Evolutionary conservation across 2,888 invertebrate genomes (phyloP).

Genomic region (Agrotis clavis): DNA sequence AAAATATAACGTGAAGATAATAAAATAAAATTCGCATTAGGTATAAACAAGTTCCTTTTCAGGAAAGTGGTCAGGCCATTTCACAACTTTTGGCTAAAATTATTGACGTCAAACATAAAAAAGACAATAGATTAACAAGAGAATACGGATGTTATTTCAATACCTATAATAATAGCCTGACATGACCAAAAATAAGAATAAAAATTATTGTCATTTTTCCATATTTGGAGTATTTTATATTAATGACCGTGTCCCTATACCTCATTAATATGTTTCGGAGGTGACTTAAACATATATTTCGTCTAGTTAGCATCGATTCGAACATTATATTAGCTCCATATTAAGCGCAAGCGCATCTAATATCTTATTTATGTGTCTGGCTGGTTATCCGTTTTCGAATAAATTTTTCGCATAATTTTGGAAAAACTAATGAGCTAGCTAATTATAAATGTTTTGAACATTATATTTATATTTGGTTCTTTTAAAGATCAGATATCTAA

Average conservation of each 20-base stretch:
- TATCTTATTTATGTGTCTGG: constrained; percentile 62
- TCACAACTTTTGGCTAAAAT: neutral
- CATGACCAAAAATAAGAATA: constrained; percentile 41
- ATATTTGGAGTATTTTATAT: constrained; percentile 48
- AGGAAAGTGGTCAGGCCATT: neutral
- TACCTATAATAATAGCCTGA: constrained; percentile 31
- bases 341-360: constrained; percentile 33
- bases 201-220: constrained; percentile 51
- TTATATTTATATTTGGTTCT: constrained; percentile 4
- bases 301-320: constrained; percentile 30
- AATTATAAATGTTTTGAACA: neutral
- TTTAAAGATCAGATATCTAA: neutral
- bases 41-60: neutral
- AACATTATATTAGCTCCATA: constrained; percentile 41
- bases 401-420: constrained; percentile 24
- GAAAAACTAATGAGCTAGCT: constrained; percentile 24
- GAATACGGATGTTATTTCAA: constrained; percentile 33
- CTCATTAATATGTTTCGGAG: constrained; percentile 41
- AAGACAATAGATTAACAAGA: constrained; percentile 35
- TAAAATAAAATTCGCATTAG: neutral
- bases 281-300: constrained; percentile 29
- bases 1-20: neutral
- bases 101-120: constrained; percentile 19
- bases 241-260: constrained; percentile 30
- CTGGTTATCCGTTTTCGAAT: constrained; percentile 30